phyloP scores from a whole-genome alignment of 2,797 vertebrate genomes.

The Linurgus olivaceus region DNA sequence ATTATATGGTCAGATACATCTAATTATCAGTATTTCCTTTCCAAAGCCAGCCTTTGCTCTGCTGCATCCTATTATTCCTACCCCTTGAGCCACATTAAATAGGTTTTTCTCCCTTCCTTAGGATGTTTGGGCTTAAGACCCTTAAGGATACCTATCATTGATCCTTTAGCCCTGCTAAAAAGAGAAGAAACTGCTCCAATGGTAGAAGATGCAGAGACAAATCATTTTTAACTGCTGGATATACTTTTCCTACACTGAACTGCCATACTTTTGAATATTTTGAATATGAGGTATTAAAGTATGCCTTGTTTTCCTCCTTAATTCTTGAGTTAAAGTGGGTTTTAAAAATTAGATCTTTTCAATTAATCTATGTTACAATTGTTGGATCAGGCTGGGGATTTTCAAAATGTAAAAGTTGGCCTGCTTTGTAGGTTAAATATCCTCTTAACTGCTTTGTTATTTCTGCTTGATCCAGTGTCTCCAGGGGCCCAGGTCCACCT shows the following conservation, averaged over 20 bases:
- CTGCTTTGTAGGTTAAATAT: background rate
- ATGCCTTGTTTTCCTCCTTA: background rate
- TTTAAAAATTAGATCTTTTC: background rate
- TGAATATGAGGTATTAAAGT: background rate
- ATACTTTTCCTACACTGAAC: background rate
- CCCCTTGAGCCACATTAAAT: background rate
- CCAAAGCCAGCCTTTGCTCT: background rate
- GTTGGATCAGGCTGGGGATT: background rate
- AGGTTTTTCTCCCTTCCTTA: background rate
- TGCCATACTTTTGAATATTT: background rate
- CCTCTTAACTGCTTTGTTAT: background rate
- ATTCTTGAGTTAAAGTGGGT: background rate
- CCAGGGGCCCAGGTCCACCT: background rate
- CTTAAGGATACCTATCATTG: background rate
- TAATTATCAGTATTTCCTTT: background rate
- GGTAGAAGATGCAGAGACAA: background rate
- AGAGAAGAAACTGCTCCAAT: background rate
- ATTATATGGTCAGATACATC: background rate
- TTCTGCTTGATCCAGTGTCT: background rate
- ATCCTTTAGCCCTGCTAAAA: background rate
- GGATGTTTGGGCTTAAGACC: background rate
- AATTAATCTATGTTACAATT: background rate
- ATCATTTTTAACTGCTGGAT: background rate
- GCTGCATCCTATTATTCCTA: background rate
- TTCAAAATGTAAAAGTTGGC: background rate